These are phyloP conservation scores for Periparus ater DNA, from an alignment of 2,797 vertebrate species.

Conservation along the genomic window DNA sequence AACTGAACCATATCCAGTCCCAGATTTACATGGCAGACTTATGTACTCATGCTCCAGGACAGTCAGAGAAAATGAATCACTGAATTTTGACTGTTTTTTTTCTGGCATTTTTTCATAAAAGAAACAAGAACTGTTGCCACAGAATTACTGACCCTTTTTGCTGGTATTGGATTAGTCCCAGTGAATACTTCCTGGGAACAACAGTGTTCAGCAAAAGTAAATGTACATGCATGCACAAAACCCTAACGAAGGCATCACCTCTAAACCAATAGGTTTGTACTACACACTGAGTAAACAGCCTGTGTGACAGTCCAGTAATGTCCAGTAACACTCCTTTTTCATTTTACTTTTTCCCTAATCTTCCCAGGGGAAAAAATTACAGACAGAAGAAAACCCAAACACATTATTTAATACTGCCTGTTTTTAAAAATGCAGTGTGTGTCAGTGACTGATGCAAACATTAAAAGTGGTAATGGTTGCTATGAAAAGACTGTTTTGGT, in stretches of 20 bases:
- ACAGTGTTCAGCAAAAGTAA: slow-evolving; percentile 1
- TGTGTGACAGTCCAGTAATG: neutral
- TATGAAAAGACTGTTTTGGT: neutral
- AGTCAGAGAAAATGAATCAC: slow-evolving; percentile 47
- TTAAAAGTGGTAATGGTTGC: neutral
- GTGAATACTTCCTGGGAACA: neutral
- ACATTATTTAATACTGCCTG: neutral
- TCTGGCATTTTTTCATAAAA: slow-evolving; percentile 11
- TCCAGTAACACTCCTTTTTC: neutral
- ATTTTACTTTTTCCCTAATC: neutral
- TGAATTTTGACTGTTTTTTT: slow-evolving; percentile 3
- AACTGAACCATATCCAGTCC: slow-evolving; percentile 22
- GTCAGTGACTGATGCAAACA: neutral
- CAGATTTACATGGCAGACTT: slow-evolving; percentile 36
- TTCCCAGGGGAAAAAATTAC: neutral
- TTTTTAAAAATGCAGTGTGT: neutral
- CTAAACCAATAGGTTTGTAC: slow-evolving; percentile 5
- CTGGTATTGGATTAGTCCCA: slow-evolving; percentile 51
- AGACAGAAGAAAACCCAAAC: neutral
- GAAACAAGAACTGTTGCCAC: slow-evolving; percentile 28
- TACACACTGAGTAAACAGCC: neutral
- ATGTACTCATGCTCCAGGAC: neutral
- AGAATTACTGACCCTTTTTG: slow-evolving; percentile 44
- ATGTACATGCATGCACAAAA: neutral
- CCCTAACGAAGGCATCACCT: neutral